Conservation (phyloP, 1,140 invertebrate species). For the Triops cancriformis region DNA sequence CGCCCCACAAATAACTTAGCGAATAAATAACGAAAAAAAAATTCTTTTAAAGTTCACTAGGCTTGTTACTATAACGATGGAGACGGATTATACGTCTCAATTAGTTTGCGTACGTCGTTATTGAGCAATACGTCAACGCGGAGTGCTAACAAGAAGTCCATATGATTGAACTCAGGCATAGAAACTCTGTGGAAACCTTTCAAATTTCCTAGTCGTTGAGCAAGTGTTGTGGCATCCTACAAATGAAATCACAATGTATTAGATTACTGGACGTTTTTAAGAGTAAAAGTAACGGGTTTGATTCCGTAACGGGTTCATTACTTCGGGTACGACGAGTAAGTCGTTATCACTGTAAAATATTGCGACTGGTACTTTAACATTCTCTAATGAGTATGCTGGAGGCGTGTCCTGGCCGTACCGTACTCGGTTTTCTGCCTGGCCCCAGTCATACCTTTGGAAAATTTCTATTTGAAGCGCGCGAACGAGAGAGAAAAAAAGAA, state of each 20-base stretch:
- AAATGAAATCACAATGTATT: constrained; percentile 34
- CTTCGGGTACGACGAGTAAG: constrained; percentile 39
- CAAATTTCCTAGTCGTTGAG: constrained; percentile 41
- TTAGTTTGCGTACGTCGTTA: constrained; percentile 30
- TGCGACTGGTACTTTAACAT: constrained; percentile 38
- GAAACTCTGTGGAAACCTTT: constrained; percentile 44
- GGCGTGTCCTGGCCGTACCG: constrained; percentile 37
- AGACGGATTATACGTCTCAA: neutral
- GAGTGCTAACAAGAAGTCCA: constrained; percentile 59
- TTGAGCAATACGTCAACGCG: constrained; percentile 39
- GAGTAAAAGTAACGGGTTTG: neutral
- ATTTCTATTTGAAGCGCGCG: neutral
- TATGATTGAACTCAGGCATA: constrained; percentile 54
- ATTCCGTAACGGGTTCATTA: neutral
- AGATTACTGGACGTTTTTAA: neutral
- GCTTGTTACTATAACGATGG: neutral
- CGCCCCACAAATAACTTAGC: no score
- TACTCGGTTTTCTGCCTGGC: constrained; percentile 25
- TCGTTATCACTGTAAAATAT: constrained; percentile 42
- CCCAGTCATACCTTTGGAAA: constrained; percentile 19
- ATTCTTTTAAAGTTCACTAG: no score
- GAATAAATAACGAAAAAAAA: no score
- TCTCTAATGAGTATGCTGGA: constrained; percentile 38
- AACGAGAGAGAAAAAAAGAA: neutral
- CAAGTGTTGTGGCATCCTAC: constrained; percentile 51